Evolutionary conservation across 2,113 vertebrate genomes (phyloP).

Genomic region (Apeltes quadracus): DNA sequence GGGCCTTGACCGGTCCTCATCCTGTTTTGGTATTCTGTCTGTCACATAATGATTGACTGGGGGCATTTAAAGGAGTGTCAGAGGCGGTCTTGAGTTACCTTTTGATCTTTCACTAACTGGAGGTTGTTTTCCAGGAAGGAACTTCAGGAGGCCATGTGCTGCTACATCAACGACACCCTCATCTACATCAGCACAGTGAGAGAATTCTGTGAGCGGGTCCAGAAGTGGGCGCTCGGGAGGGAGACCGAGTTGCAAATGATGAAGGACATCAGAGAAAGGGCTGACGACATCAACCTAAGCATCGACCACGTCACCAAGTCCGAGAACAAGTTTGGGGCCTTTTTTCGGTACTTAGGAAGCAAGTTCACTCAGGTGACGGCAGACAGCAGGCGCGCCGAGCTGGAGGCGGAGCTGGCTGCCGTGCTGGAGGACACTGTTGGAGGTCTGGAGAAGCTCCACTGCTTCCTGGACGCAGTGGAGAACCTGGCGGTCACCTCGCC

Average conservation of each 20-base stretch:
- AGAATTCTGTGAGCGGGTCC: conserved; percentile 34
- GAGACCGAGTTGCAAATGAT: not conserved
- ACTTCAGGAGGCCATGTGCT: conserved; percentile 29
- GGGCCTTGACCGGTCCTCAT: too few relatives aligned
- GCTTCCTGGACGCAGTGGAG: conserved; percentile 77
- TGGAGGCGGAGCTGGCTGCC: conserved; percentile 55
- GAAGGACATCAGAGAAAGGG: conserved; percentile 54
- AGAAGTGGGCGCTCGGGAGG: conserved; percentile 35
- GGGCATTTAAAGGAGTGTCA: too few relatives aligned
- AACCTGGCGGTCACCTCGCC: conserved; percentile 75
- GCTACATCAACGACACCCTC: conserved; percentile 52
- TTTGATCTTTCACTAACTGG: too few relatives aligned
- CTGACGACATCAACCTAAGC: not conserved
- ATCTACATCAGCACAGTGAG: conserved; percentile 35
- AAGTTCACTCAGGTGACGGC: not conserved
- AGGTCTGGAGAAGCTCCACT: conserved; percentile 65
- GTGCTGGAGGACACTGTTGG: conserved; percentile 60
- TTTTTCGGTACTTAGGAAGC: conserved; percentile 54
- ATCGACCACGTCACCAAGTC: conserved; percentile 25
- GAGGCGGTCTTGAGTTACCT: too few relatives aligned
- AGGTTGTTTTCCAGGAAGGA: too few relatives aligned
- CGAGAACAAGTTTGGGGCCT: conserved; percentile 26
- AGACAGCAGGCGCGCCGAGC: conserved; percentile 24
- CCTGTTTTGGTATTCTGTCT: too few relatives aligned
- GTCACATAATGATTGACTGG: too few relatives aligned